phyloP scores from a whole-genome alignment of 2,113 vertebrate genomes.

The Eurypyga helias region DNA sequence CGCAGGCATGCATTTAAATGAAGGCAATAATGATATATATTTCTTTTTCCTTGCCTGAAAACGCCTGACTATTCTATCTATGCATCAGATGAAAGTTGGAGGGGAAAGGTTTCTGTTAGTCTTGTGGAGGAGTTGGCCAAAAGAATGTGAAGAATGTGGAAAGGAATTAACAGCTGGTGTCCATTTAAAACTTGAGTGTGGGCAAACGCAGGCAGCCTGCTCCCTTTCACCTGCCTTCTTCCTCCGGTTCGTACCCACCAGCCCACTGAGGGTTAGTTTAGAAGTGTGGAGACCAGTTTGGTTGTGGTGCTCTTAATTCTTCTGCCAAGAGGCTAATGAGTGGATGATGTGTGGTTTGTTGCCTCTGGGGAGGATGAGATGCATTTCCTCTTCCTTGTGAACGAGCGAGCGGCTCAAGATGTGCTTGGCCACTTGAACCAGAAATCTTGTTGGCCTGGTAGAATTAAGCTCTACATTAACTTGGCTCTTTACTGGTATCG shows the following conservation, averaged over 20 bases:
- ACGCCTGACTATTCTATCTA: conserved; percentile 18
- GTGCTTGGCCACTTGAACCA: background rate
- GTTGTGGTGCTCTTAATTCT: background rate
- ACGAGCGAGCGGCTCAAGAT: background rate
- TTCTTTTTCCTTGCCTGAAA: conserved; percentile 34
- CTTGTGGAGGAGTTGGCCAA: conserved; percentile 28
- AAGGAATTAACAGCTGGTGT: conserved; percentile 59
- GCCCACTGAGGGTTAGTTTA: background rate
- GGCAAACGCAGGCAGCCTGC: background rate
- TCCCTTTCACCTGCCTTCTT: conserved; percentile 9
- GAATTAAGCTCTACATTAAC: background rate
- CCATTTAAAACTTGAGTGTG: conserved; percentile 6
- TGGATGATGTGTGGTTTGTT: background rate
- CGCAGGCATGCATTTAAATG: conserved; percentile 8
- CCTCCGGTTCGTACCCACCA: background rate
- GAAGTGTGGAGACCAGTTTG: background rate
- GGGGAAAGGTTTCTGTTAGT: conserved; percentile 55
- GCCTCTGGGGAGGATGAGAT: background rate
- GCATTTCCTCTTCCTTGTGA: background rate
- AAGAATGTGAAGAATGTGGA: conserved; percentile 58
- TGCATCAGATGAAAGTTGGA: conserved; percentile 33
- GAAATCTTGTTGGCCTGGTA: background rate
- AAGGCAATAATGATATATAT: background rate
- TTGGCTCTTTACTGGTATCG: background rate
- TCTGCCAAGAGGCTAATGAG: background rate